A percentile compares a stretch with the other conserved stretches of the same genome.
These are phyloP conservation scores for Pseudocheirus occidentalis DNA, from an alignment of 2,797 vertebrate genomes.

Conservation along the genomic window DNA sequence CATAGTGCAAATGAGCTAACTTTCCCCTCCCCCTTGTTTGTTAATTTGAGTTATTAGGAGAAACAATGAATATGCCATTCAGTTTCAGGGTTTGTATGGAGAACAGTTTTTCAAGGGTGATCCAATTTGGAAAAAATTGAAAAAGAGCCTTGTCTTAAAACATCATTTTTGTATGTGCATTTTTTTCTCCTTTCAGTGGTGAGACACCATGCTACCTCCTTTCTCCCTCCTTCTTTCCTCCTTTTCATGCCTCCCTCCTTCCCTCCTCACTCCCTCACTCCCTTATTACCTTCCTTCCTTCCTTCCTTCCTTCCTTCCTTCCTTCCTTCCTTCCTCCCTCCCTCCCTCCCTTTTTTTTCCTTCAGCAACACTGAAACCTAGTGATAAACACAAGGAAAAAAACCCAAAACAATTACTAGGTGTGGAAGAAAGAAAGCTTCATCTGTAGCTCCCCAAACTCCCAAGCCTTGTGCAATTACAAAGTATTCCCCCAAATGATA, in stretches of 20 bases:
- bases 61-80: not conserved
- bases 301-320: too few relatives aligned
- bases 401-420: not conserved
- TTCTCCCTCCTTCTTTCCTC: not conserved
- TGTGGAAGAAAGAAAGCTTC: not conserved
- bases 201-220: not conserved
- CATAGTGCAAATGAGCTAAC: not conserved
- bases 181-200: not conserved
- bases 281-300: not conserved
- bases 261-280: too few relatives aligned
- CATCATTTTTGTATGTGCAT: not conserved
- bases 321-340: too few relatives aligned
- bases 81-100: not conserved
- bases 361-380: not conserved
- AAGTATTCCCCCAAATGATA: not conserved
- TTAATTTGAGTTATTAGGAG: not conserved
- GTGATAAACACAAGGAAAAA: not conserved
- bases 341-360: not conserved
- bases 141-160: not conserved
- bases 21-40: not conserved
- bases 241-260: not conserved
- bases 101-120: not conserved
- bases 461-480: not conserved
- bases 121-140: not conserved
- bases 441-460: not conserved